These are phyloP conservation scores for Colistium nudipinnis DNA, from an alignment of 2,113 vertebrate species.

Conservation along the genomic window DNA sequence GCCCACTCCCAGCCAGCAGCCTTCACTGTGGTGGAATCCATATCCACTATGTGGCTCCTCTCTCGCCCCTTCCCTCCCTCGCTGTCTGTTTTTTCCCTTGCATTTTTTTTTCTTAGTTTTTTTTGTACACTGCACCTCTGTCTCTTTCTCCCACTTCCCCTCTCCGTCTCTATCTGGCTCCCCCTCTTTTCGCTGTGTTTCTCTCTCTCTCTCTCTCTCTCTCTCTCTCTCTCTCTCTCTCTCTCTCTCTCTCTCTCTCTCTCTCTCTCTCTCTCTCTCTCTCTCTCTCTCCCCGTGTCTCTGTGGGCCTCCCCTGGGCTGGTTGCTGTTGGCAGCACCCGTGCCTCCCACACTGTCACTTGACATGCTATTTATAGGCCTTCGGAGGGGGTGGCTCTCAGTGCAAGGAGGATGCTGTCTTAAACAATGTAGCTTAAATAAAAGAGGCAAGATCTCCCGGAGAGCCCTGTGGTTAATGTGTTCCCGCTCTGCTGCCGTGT, in stretches of 20 bases:
- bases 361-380: slow-evolving; percentile 81
- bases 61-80: slow-evolving; percentile 57
- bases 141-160: slow-evolving; percentile 54
- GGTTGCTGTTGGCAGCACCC: slow-evolving; percentile 81
- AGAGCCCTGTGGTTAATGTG: slow-evolving; percentile 61
- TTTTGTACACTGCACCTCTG: slow-evolving; percentile 45
- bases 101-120: slow-evolving; percentile 19
- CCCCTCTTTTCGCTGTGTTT: slow-evolving; percentile 33
- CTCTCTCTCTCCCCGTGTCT: slow-evolving; percentile 59
- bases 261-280: slow-evolving; percentile 34
- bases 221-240: slow-evolving; percentile 51
- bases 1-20: slow-evolving; percentile 68
- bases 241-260: slow-evolving; percentile 35
- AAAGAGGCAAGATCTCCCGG: slow-evolving; percentile 73
- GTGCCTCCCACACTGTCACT: slow-evolving; percentile 82
- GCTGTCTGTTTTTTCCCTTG: slow-evolving; percentile 43
- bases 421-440: slow-evolving; percentile 81
- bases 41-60: slow-evolving; percentile 59
- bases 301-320: slow-evolving; percentile 77
- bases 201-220: slow-evolving; percentile 55
- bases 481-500: slow-evolving; percentile 52
- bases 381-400: slow-evolving; percentile 81
- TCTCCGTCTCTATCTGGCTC: slow-evolving; percentile 38
- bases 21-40: slow-evolving; percentile 74
- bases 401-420: slow-evolving; percentile 80